These are phyloP conservation scores for Dascillus cervinus DNA, from an alignment of 2,888 invertebrate species.

Conservation along the genomic window DNA sequence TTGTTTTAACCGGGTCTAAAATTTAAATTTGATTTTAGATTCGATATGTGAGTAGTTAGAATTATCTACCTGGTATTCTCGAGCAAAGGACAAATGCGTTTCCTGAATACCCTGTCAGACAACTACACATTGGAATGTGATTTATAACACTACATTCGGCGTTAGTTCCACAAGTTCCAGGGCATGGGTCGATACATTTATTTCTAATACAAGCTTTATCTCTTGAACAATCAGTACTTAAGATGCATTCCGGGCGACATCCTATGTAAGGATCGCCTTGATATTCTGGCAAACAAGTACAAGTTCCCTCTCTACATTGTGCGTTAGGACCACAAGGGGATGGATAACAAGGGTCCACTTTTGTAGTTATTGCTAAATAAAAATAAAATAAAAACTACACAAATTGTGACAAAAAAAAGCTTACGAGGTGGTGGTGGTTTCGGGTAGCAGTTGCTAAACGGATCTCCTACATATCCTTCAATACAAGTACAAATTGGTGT, in stretches of 20 bases:
- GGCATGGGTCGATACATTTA: conserved; percentile 79
- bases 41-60: too few relatives aligned
- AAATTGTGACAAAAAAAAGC: too few relatives aligned
- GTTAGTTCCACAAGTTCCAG: conserved; percentile 70
- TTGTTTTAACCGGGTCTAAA: conserved; percentile 16
- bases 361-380: too few relatives aligned
- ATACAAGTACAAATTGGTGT: conserved; percentile 67
- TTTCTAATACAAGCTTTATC: conserved; percentile 70
- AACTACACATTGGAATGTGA: conserved; percentile 56
- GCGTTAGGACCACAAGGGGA: conserved; percentile 73
- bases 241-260: conserved; percentile 74
- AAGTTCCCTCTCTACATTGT: conserved; percentile 62
- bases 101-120: conserved; percentile 53
- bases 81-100: conserved; percentile 62
- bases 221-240: conserved; percentile 69
- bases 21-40: too few relatives aligned
- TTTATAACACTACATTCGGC: conserved; percentile 73
- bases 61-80: conserved; percentile 33
- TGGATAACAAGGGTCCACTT: conserved; percentile 52
- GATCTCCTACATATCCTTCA: conserved; percentile 64
- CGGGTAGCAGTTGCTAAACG: conserved; percentile 51
- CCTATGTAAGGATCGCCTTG: conserved; percentile 70
- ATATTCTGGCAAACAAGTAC: conserved; percentile 68
- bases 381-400: not conserved
- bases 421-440: conserved; percentile 25